phyloP scores from a whole-genome alignment of 2,113 vertebrate genomes.

The Nipponia nippon region DNA sequence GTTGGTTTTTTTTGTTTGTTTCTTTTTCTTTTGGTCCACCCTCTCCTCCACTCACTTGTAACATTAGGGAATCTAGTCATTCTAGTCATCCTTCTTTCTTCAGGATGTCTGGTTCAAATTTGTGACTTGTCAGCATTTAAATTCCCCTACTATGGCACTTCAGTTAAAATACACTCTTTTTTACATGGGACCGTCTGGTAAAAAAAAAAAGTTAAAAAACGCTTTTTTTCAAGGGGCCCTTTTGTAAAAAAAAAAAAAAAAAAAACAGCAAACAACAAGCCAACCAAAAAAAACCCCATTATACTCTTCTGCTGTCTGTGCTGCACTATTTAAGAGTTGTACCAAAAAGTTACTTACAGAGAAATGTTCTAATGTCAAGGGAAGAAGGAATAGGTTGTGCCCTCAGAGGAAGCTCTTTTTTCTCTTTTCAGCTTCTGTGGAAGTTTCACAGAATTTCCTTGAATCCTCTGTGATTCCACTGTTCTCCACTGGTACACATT shows the following conservation, averaged over 20 bases:
- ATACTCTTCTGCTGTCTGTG: background rate
- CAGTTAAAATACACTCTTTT: background rate
- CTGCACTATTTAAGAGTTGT: background rate
- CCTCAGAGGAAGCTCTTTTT: background rate
- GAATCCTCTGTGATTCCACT: background rate
- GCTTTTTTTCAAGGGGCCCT: no score
- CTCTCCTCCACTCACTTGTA: background rate
- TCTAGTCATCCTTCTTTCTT: background rate
- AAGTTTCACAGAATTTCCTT: background rate
- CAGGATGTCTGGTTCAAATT: background rate
- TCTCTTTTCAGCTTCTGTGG: background rate
- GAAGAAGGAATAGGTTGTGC: background rate
- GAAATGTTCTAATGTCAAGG: background rate
- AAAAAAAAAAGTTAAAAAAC: no score
- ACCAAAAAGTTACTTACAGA: background rate
- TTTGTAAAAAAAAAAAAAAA: background rate
- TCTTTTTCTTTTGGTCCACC: background rate
- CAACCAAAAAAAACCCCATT: background rate
- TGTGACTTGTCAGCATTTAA: background rate
- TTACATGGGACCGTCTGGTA: background rate
- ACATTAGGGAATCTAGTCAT: background rate
- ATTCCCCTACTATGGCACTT: background rate
- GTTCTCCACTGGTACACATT: background rate
- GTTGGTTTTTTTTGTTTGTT: background rate
- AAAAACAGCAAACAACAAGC: background rate